These are phyloP conservation scores for Nothocercus nigrocapillus DNA, from an alignment of 2,113 vertebrate genomes.

Conservation along the genomic window DNA sequence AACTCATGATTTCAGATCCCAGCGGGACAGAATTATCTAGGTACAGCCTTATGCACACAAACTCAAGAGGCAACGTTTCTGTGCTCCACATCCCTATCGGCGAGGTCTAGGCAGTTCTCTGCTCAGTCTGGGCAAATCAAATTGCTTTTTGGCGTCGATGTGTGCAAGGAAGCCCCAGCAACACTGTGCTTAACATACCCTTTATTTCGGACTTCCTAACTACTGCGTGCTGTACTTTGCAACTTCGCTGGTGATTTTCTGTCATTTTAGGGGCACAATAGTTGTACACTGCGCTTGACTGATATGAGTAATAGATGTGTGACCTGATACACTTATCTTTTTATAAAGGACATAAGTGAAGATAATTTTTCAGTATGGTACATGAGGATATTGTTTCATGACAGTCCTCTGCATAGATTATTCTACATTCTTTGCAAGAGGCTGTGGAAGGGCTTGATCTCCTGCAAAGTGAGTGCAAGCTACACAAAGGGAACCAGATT, in stretches of 20 bases:
- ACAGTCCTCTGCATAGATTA: neutral
- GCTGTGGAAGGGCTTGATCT: neutral
- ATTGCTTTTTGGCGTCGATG: neutral
- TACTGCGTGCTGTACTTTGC: neutral
- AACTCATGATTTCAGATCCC: neutral
- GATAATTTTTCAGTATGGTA: neutral
- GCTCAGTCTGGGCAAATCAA: neutral
- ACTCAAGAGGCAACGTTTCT: neutral
- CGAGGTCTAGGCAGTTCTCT: neutral
- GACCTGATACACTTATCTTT: neutral
- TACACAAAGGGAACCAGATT: neutral
- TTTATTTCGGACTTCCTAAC: neutral
- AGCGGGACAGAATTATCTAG: neutral
- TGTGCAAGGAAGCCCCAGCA: neutral
- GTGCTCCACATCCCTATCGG: neutral
- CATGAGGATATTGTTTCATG: neutral
- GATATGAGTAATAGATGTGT: neutral
- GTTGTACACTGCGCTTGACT: neutral
- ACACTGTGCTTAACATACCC: neutral
- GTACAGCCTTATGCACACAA: neutral
- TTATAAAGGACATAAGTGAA: neutral
- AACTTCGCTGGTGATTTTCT: neutral
- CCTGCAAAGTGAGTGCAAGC: neutral
- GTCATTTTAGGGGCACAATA: neutral
- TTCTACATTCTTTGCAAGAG: constrained; percentile 5